A percentile compares a stretch with the other conserved stretches of the same genome.
Evolutionary conservation across 1,140 invertebrate species (phyloP).

Genomic region (Anadara kagoshimensis): DNA sequence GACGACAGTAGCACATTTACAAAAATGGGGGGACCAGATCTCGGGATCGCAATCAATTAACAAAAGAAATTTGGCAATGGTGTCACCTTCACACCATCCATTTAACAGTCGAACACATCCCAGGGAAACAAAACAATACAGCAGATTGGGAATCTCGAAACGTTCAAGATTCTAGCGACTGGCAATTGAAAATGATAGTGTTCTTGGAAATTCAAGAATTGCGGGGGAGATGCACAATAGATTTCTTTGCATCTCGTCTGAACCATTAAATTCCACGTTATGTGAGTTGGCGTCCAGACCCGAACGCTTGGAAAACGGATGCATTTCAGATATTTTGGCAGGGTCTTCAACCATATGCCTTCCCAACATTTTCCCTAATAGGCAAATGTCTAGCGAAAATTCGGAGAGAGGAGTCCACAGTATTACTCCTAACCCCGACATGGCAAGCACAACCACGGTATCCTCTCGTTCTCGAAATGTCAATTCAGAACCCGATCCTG

Average conservation of each 20-base stretch:
- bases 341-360: slow-evolving; percentile 26
- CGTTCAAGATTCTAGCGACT: slow-evolving; percentile 33
- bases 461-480: slow-evolving; percentile 11
- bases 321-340: slow-evolving; percentile 22
- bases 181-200: slow-evolving; percentile 20
- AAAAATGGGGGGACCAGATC: not conserved
- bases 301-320: slow-evolving; percentile 20
- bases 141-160: slow-evolving; percentile 13
- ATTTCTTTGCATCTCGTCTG: slow-evolving; percentile 37
- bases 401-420: slow-evolving; percentile 11
- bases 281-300: slow-evolving; percentile 29
- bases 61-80: slow-evolving; percentile 29
- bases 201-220: slow-evolving; percentile 16
- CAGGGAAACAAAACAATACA: slow-evolving; percentile 24
- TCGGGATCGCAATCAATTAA: slow-evolving; percentile 1
- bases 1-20: not conserved
- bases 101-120: slow-evolving; percentile 18
- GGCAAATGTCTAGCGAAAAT: slow-evolving; percentile 32
- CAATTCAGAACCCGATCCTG: slow-evolving; percentile 6
- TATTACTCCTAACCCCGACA: slow-evolving; percentile 29
- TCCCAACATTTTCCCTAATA: slow-evolving; percentile 47
- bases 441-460: slow-evolving; percentile 44
- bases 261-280: slow-evolving; percentile 22
- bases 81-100: slow-evolving; percentile 6
- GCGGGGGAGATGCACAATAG: slow-evolving; percentile 7